Evolutionary conservation across 1,140 invertebrate genomes (phyloP).

Genomic region (Acromyrmex echinatior): DNA sequence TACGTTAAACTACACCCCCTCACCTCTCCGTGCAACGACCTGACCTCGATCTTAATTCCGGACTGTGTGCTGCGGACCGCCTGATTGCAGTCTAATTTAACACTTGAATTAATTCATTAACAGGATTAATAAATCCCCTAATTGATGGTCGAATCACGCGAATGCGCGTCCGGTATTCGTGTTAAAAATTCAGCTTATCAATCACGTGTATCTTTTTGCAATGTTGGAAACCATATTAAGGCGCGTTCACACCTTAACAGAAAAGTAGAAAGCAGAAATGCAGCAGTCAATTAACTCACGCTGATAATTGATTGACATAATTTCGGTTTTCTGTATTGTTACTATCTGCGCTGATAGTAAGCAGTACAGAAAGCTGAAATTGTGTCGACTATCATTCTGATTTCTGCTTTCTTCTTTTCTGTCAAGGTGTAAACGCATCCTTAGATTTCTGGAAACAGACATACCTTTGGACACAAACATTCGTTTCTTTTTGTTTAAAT

Average conservation of each 20-base stretch:
- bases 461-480: neutral
- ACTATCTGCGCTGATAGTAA: no score
- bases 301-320: no score
- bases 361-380: no score
- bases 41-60: constrained; percentile 71
- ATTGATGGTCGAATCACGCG: constrained; percentile 70
- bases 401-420: no score
- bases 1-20: constrained; percentile 73
- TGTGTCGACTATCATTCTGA: no score
- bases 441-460: neutral
- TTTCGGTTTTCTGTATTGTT: no score
- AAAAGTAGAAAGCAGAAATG: no score
- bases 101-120: constrained; percentile 78
- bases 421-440: no score
- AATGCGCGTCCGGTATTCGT: neutral
- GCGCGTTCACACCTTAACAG: no score
- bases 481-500: neutral
- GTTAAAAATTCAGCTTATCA: neutral
- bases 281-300: no score
- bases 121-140: constrained; percentile 77
- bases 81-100: constrained; percentile 81
- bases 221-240: neutral
- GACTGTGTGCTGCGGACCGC: constrained; percentile 59
- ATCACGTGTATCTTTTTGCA: neutral
- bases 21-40: constrained; percentile 72